Conservation (phyloP, 2,888 invertebrate genomes). For the Brachyptera risi region DNA sequence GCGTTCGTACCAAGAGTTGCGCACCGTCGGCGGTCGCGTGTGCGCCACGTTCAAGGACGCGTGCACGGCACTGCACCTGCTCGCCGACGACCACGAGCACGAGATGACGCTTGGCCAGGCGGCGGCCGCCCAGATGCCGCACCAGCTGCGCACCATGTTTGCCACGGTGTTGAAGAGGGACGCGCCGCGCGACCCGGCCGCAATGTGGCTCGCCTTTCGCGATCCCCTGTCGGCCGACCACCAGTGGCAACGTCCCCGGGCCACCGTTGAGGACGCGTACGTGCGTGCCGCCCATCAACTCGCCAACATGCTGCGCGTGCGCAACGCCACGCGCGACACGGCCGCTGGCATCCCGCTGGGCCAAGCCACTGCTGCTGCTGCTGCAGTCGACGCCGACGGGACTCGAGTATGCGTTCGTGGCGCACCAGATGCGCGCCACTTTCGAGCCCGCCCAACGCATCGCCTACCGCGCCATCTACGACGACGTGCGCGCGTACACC, state of each 20-base stretch:
- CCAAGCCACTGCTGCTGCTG: background rate
- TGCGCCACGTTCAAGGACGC: conserved; percentile 43
- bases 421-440: background rate
- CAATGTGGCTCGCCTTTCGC: conserved; percentile 26
- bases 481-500: background rate
- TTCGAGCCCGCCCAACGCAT: background rate
- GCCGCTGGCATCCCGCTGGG: background rate
- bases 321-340: background rate
- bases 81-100: conserved; percentile 39
- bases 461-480: background rate
- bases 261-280: background rate
- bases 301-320: background rate
- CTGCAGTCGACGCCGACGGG: no score
- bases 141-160: conserved; percentile 37
- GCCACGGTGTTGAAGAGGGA: conserved; percentile 38
- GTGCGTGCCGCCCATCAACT: background rate
- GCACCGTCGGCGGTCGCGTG: conserved; percentile 42
- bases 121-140: conserved; percentile 32
- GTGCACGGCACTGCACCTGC: conserved; percentile 39
- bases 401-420: background rate
- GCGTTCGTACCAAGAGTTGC: conserved; percentile 39
- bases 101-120: conserved; percentile 35
- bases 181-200: conserved; percentile 33
- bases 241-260: background rate
- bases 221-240: background rate